Evolutionary conservation across 2,888 invertebrate genomes (phyloP).

Genomic region (Andrena fulva): DNA sequence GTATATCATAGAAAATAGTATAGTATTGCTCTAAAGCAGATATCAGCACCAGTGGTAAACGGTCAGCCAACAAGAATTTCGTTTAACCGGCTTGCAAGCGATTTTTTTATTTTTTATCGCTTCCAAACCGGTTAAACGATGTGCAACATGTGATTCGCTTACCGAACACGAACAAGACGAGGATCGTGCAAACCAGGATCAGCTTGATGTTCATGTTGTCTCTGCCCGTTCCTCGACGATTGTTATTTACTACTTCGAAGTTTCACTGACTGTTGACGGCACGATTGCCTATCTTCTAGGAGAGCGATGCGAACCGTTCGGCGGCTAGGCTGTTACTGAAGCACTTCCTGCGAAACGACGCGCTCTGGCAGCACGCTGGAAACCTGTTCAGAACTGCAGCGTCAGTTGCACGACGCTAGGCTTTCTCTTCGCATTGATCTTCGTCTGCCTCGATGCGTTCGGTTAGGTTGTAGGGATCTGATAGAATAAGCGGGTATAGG

Average conservation of each 20-base stretch:
- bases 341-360: slow-evolving; percentile 40
- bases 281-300: background rate
- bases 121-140: background rate
- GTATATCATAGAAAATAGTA: too few species aligned
- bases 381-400: slow-evolving; percentile 41
- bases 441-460: background rate
- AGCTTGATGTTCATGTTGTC: slow-evolving; percentile 63
- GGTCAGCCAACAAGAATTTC: too few species aligned
- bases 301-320: slow-evolving; percentile 32
- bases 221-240: background rate
- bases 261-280: background rate
- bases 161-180: slow-evolving; percentile 73
- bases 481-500: slow-evolving; percentile 1
- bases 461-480: slow-evolving; percentile 42
- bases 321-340: slow-evolving; percentile 53
- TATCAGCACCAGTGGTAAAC: background rate
- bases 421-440: slow-evolving; percentile 74
- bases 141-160: slow-evolving; percentile 40
- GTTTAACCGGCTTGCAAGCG: background rate
- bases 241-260: background rate
- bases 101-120: too few species aligned
- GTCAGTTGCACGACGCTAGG: slow-evolving; percentile 40
- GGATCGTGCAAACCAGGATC: slow-evolving; percentile 68
- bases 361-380: slow-evolving; percentile 9
- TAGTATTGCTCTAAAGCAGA: too few species aligned